Base-by-base conservation (phyloP, 2,113 vertebrate genomes). In the Megaleporinus macrocephalus region DNA sequence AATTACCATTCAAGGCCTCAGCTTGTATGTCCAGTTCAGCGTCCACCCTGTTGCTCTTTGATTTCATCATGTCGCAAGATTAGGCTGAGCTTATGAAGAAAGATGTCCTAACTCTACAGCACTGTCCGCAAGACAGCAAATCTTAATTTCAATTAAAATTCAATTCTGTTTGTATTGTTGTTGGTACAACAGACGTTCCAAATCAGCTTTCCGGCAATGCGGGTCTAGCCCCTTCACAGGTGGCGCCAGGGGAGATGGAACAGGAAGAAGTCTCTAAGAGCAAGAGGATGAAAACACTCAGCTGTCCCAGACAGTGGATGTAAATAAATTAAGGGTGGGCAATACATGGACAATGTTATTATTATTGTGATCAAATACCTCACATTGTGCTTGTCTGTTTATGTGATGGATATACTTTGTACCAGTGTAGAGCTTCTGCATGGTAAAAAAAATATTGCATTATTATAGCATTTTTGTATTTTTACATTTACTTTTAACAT, bases 21-120 rank as follows among this genome's bases (percentile, higher is more conserved):
- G 12, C 53, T 24, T 51, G 55, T 70, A 16, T 59, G 65, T 76
- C 80, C 15, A 30, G 9, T 51, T 22, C 62, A 16, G 29, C 3
- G 3, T 70, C 33, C 71, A 77, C 73, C 75, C 84, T 89, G 78
- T 89, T 89, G 85, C 91, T 85, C 85, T 90, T 87, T 76, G 83
- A 89, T 93, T 94, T 91, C 89, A 93, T 93, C 92, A 92, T 87
- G 73, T 77, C 53, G 26, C 49, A 78, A 73, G 76, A 89, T 44
- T 84, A 87, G 44, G 30, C 22, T 15, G n/a, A 44, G 36, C 33
- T 20, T 41, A n/a, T 14, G 30, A 30, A 41, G 13, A 44, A 44
- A 1, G 2, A 73, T 80, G 75, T 78, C 81, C 72, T 73, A 55
- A 53, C 62, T 83, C 4, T 15, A 86, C 79, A 68, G 77, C 62